Evolutionary conservation across 2,888 invertebrate genomes (phyloP).

Genomic region (Luperina testacea): DNA sequence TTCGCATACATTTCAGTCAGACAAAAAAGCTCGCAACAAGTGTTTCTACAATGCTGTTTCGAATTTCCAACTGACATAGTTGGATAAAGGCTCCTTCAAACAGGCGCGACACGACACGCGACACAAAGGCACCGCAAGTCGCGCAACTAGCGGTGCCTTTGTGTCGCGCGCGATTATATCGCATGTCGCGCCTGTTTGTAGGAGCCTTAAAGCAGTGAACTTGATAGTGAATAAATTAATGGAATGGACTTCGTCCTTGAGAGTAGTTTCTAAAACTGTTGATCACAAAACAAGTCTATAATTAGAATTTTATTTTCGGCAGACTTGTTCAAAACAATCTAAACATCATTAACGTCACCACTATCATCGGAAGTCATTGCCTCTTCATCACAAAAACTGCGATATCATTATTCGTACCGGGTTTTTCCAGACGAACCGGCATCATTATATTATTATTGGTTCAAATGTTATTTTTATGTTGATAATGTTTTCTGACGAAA

Average conservation of each 20-base stretch:
- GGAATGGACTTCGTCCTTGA: not conserved
- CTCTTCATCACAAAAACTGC: conserved; percentile 18
- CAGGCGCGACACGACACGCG: no score
- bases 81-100: no score
- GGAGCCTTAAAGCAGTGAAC: not conserved
- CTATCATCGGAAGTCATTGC: conserved; percentile 10
- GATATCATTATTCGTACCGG: not conserved
- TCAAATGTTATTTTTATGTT: conserved; percentile 35
- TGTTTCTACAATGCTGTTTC: not conserved
- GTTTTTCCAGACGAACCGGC: conserved; percentile 12
- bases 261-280: not conserved
- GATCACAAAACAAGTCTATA: conserved; percentile 7
- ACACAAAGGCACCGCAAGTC: no score
- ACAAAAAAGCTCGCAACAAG: not conserved
- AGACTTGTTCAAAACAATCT: conserved; percentile 4
- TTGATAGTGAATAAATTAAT: not conserved
- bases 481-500: not conserved
- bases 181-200: no score
- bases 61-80: no score
- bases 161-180: no score
- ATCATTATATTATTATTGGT: conserved; percentile 21
- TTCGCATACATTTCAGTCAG: not conserved
- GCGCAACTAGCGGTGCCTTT: no score
- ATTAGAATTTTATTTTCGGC: conserved; percentile 11
- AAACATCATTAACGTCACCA: conserved; percentile 1